Evolutionary conservation across 2,888 invertebrate species (phyloP), one percentile per base, ranked within the genome.

Genomic region (Euplagia quadripunctaria): DNA sequence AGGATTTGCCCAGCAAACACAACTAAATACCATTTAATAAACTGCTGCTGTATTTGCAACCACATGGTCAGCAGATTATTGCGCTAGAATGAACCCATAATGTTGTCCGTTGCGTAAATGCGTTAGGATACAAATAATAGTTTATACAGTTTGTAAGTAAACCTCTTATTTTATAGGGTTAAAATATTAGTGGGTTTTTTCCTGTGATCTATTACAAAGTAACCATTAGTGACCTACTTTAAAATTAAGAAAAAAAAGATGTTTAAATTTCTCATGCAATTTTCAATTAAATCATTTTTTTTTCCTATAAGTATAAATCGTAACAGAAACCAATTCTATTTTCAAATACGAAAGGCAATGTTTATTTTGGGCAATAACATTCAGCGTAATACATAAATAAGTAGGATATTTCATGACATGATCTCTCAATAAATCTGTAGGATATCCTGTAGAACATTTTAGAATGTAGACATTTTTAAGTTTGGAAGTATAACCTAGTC

Each of bases 11-110:
- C 61, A 20, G 61, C 61, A 61, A 61, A 61, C 31, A 61, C 12
- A 43, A 55, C n/a, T 1, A 63, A 51, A 31, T 2, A 31, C 31
- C 51, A 58, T 46, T 55, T n/a, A 70, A 65, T 65, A 65, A 65
- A 71, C 65, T 31, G 64, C 55, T 71, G 70, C 70, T 55, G 64
- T 42, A 65, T 55, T 71, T 65, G 70, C 46, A 52, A 64, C 64
- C 55, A 51, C 52, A 43, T 70, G 64, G 52, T 41, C 55, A 65
- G 64, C 65, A 71, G 65, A 46, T 65, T 71, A 71, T n/a, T 43
- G n/a, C 12, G 63, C 55, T 43, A 64, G 20, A 52, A n/a, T 49
- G 20, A 42, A 7, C 20, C 55, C 70, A 65, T 46, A 51, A 31
- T 71, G 52, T 49, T 52, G 31, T 55, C 49, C 70, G 11, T 14